These are phyloP conservation scores for Lithobius niger DNA, from an alignment of 1,140 invertebrate genomes.

Conservation along the genomic window DNA sequence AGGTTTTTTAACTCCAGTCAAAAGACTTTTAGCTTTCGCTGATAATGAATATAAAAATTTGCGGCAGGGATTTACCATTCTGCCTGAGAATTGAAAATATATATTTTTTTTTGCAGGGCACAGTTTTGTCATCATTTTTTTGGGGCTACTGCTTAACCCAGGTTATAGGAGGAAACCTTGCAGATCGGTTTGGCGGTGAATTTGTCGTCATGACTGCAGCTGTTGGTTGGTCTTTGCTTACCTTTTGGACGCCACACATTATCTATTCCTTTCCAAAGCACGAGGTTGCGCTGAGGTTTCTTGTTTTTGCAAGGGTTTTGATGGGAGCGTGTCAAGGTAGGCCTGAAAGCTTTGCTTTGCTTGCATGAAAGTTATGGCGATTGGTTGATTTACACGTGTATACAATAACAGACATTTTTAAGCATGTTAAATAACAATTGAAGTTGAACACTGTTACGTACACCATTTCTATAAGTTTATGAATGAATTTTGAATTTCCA, in stretches of 20 bases:
- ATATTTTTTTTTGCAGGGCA: conserved; percentile 33
- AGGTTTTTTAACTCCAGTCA: too few species aligned
- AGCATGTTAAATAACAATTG: too few species aligned
- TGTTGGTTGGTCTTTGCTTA: conserved; percentile 49
- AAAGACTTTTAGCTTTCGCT: too few species aligned
- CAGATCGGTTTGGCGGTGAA: conserved; percentile 53
- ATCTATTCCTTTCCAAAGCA: conserved; percentile 42
- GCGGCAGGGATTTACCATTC: neutral
- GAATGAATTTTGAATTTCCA: too few species aligned
- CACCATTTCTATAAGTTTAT: too few species aligned
- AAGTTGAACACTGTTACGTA: too few species aligned
- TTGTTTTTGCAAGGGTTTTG: conserved; percentile 45
- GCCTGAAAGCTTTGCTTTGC: too few species aligned
- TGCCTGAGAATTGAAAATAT: neutral
- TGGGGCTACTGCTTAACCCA: conserved; percentile 64
- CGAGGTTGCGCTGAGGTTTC: conserved; percentile 41
- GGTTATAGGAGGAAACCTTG: conserved; percentile 50
- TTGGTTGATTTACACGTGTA: too few species aligned
- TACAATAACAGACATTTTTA: too few species aligned
- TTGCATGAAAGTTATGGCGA: too few species aligned
- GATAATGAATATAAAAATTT: conserved; percentile 9
- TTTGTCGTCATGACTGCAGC: conserved; percentile 47
- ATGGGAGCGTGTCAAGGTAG: conserved; percentile 53
- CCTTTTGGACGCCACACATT: conserved; percentile 50
- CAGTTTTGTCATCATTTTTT: conserved; percentile 57